Percentiles rank a stretch among this genome's conserved stretches.
Conservation (phyloP, 53 echinoderm and acorn worm species). For the Stichopus horrens region DNA sequence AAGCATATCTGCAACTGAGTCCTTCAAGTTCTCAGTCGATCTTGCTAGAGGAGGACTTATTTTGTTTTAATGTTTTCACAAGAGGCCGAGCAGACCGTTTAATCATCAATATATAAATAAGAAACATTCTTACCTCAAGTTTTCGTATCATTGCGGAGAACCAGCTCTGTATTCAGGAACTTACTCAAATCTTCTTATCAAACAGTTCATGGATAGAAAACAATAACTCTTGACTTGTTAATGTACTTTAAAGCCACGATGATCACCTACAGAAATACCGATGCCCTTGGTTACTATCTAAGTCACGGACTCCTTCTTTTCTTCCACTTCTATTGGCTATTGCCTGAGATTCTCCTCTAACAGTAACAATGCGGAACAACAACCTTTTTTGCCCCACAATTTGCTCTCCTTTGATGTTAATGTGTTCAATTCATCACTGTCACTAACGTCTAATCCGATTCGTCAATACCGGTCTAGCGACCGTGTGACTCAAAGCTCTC, state of each 20-base stretch:
- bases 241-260: neutral
- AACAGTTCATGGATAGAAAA: conserved; percentile 1
- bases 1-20: too few species aligned
- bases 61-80: too few species aligned
- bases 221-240: neutral
- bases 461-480: conserved; percentile 16
- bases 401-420: neutral
- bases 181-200: conserved; percentile 16
- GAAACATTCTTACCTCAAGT: conserved; percentile 30
- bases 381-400: neutral
- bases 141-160: conserved; percentile 18
- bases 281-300: neutral
- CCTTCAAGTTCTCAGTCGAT: too few species aligned
- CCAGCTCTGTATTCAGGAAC: neutral
- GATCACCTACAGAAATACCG: neutral
- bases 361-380: neutral
- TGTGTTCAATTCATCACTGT: conserved; percentile 20
- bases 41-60: too few species aligned
- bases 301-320: neutral
- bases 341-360: neutral
- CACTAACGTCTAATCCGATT: conserved; percentile 30
- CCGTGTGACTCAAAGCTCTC: neutral
- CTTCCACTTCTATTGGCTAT: conserved; percentile 14
- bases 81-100: too few species aligned
- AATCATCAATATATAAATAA: neutral